Base-by-base conservation (phyloP, 2,113 vertebrate genomes). In the Nyctibius bracteatus region DNA sequence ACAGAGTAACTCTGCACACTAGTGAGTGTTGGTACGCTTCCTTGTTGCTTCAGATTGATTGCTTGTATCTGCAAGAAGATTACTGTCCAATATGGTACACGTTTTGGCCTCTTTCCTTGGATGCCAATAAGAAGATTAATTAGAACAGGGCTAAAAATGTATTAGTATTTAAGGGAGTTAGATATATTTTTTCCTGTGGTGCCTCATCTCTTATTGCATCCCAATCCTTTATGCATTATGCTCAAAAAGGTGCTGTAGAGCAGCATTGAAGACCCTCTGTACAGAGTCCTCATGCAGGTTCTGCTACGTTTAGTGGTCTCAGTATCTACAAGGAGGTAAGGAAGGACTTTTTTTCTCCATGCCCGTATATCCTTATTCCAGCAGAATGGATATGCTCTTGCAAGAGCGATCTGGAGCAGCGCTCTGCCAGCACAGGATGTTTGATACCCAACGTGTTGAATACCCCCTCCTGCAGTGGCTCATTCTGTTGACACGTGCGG, bases 121-220 rank as follows among this genome's bases (percentile, higher is more conserved):
- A 62, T 77, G 66, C 67, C 71, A 86, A 12, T 87, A 82, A 91
- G 61, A 90, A 79, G 58, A 85, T 86, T 90, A 95, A 86, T 90
- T 88, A 82, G 58, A 93, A 58, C 20, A 81, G 75, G 35, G 41
- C 74, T 93, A 77, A 93, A 96, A 93, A 82, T 75, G 21, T 65
- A 17, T 86, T 83, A 4, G 52, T 47, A 41, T 88, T 90, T 82
- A 91, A 85, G 25, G n/a, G 49, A 87, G n/a, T n/a, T n/a, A n/a
- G 18, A 52, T 43, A 2, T 0, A 10, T 79, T 57, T 68, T 89
- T 43, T 19, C 20, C 47, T 67, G 55, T 71, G 47, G 61, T 91
- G 25, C 31, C 24, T 81, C 3, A 1, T 89, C 52, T 87, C 52
- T 74, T 68, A 57, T 19, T 89, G 57, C 43, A 41, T 41, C 47